Conservation (phyloP, 2,797 vertebrate species). For the Threskiornis aethiopicus region DNA sequence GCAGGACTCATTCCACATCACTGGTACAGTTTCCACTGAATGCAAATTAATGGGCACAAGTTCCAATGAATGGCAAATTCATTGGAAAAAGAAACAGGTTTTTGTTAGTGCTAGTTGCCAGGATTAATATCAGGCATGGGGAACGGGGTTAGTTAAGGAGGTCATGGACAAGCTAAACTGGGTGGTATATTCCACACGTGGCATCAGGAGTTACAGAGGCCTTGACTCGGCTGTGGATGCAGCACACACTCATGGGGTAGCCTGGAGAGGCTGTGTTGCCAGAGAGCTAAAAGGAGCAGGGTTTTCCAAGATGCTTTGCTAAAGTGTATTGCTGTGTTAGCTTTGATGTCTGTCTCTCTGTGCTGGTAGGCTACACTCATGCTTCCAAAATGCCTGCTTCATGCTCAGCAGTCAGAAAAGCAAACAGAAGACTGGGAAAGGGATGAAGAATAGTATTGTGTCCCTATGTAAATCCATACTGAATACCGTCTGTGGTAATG, state of each 20-base stretch:
- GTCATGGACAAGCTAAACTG: background rate
- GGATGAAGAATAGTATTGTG: background rate
- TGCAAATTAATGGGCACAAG: background rate
- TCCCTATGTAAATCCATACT: background rate
- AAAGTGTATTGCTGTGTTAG: background rate
- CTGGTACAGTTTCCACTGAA: background rate
- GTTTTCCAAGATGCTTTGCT: background rate
- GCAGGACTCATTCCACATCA: background rate
- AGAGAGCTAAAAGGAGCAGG: background rate
- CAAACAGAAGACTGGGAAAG: background rate
- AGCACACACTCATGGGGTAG: background rate
- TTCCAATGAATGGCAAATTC: background rate
- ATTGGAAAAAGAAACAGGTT: accelerated
- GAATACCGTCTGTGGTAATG: background rate
- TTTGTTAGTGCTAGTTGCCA: background rate
- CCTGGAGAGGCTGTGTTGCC: background rate
- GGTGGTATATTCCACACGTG: background rate
- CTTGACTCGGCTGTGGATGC: background rate
- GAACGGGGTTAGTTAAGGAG: background rate
- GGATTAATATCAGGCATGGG: background rate
- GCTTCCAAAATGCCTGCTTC: background rate
- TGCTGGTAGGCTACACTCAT: background rate
- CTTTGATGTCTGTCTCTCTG: background rate
- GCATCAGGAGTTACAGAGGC: background rate
- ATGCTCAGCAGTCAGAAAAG: background rate